Conservation (phyloP, 2,888 invertebrate species). For the Mythimna ferrago region DNA sequence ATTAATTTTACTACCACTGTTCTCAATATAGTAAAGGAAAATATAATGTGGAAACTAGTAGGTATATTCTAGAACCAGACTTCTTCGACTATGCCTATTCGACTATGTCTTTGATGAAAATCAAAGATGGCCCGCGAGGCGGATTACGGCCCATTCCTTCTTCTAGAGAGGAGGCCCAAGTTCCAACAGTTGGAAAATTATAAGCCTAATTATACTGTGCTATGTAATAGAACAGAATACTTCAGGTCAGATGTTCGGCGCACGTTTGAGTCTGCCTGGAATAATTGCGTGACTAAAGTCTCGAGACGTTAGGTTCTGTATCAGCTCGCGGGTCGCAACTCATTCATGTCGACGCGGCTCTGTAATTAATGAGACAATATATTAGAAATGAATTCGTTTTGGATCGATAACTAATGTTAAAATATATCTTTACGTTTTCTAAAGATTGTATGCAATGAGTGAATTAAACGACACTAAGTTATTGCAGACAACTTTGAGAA, state of each 20-base stretch:
- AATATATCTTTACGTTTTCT: constrained; percentile 72
- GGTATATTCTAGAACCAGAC: too few species aligned
- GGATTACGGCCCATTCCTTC: too few species aligned
- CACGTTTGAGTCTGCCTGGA: constrained; percentile 69
- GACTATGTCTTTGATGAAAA: too few species aligned
- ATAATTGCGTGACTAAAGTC: constrained; percentile 85
- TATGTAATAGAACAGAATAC: constrained; percentile 74
- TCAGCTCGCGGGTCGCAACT: constrained; percentile 80
- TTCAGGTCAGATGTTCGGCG: constrained; percentile 72
- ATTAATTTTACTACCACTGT: too few species aligned
- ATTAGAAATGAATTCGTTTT: constrained; percentile 82
- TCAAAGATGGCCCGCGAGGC: too few species aligned
- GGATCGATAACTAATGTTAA: constrained; percentile 75
- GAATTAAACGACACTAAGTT: constrained; percentile 58
- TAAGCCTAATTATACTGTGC: too few species aligned
- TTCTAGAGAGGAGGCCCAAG: too few species aligned
- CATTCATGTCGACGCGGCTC: constrained; percentile 77
- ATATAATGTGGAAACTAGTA: too few species aligned
- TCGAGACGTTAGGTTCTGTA: constrained; percentile 76
- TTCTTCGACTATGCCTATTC: too few species aligned
- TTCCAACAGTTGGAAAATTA: too few species aligned
- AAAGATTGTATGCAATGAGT: constrained; percentile 60
- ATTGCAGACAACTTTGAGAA: constrained; percentile 49
- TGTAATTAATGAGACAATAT: constrained; percentile 83
- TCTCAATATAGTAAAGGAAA: too few species aligned